These are phyloP conservation scores for Stratiomys singularior DNA, from an alignment of 2,888 invertebrate species.

Conservation along the genomic window DNA sequence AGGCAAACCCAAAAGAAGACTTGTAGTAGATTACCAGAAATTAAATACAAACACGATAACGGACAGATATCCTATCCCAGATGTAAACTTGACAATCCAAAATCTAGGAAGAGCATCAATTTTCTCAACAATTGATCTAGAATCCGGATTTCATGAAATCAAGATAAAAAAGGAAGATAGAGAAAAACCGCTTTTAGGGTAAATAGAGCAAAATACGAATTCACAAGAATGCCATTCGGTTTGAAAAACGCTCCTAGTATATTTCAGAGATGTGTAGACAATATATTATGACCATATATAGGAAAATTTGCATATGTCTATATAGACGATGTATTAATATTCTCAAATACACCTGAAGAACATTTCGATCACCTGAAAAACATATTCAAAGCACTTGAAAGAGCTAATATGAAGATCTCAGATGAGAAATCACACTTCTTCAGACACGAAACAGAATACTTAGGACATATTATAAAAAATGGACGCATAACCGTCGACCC, in stretches of 20 bases:
- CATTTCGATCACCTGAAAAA: conserved; percentile 47
- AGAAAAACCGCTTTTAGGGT: conserved; percentile 24
- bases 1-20: not conserved
- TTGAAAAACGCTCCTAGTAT: conserved; percentile 48
- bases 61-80: conserved; percentile 11
- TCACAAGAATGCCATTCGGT: conserved; percentile 48
- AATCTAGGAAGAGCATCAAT: conserved; percentile 15
- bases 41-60: not conserved
- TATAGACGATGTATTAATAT: conserved; percentile 49
- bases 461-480: conserved; percentile 49
- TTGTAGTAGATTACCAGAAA: conserved; percentile 15
- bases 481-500: conserved; percentile 35
- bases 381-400: conserved; percentile 42
- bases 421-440: conserved; percentile 53
- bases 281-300: conserved; percentile 43
- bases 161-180: conserved; percentile 14
- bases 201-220: conserved; percentile 45
- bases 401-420: conserved; percentile 54
- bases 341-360: conserved; percentile 51
- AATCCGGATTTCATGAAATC: conserved; percentile 25
- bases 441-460: conserved; percentile 41
- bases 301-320: conserved; percentile 53
- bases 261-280: conserved; percentile 48
- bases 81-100: conserved; percentile 14
- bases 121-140: conserved; percentile 34